Percentiles rank a stretch among this genome's conserved stretches.
Evolutionary conservation across 2,888 invertebrate genomes (phyloP).

Genomic region (Agrilus mali): DNA sequence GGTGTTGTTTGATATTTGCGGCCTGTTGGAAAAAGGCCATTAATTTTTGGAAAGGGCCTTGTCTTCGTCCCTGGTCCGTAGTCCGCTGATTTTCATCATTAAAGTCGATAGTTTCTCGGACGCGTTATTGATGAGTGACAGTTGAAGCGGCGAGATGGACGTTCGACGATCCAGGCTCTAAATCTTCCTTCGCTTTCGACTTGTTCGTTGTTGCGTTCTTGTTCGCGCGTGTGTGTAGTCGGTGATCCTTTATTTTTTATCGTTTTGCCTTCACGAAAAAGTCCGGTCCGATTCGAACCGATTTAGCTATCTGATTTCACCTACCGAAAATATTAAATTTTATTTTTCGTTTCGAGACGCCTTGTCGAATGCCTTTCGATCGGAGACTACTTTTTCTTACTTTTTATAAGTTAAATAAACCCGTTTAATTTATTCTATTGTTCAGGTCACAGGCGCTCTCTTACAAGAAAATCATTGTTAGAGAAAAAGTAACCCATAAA

Average conservation of each 20-base stretch:
- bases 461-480: too few relatives aligned
- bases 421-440: too few relatives aligned
- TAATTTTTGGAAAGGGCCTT: conserved; percentile 23
- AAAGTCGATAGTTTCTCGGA: conserved; percentile 16
- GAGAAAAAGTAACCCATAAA: too few relatives aligned
- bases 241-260: neutral
- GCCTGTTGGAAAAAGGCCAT: conserved; percentile 22
- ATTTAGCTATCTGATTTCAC: too few relatives aligned
- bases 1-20: conserved; percentile 18
- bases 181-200: conserved; percentile 19
- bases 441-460: too few relatives aligned
- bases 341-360: too few relatives aligned
- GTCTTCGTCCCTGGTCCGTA: conserved; percentile 7
- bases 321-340: too few relatives aligned
- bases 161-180: conserved; percentile 26
- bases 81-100: conserved; percentile 8
- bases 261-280: neutral
- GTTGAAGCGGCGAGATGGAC: conserved; percentile 29
- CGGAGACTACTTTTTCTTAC: too few relatives aligned
- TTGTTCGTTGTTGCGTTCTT: too few relatives aligned
- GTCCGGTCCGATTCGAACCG: neutral
- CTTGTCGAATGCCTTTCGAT: too few relatives aligned
- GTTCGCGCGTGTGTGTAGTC: neutral
- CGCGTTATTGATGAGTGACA: conserved; percentile 33
- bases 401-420: too few relatives aligned